phyloP scores from a whole-genome alignment of 2,797 vertebrate genomes.

The Enteromius unitaeniatus region DNA sequence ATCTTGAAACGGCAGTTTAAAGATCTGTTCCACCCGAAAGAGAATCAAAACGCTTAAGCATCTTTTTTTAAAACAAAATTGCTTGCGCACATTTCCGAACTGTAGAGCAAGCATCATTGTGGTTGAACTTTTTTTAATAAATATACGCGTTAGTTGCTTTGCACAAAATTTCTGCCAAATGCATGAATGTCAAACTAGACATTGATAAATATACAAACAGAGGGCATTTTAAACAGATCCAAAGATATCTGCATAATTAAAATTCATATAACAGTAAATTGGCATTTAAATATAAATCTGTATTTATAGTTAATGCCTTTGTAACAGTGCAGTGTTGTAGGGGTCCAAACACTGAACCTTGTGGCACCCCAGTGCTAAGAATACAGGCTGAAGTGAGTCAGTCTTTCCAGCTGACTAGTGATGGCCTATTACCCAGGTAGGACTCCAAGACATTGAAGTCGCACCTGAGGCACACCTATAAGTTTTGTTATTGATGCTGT shows the following conservation, averaged over 20 bases:
- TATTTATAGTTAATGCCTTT: background rate
- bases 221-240: no score
- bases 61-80: no score
- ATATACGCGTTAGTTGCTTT: no score
- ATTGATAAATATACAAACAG: no score
- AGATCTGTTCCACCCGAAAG: background rate
- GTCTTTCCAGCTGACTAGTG: constrained; percentile 8
- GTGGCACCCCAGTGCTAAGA: background rate
- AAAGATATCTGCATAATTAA: background rate
- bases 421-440: background rate
- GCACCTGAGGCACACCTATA: constrained; percentile 22
- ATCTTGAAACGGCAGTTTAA: background rate
- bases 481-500: constrained; percentile 3
- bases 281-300: background rate
- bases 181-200: no score
- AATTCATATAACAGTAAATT: background rate
- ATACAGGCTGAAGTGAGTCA: background rate
- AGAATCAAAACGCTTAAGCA: no score
- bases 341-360: constrained; percentile 16
- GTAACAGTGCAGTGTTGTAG: background rate
- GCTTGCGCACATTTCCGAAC: no score
- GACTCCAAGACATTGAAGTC: background rate
- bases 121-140: no score
- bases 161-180: no score
- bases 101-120: no score